These are phyloP conservation scores for Centropyge bicolor DNA, from an alignment of 2,797 vertebrate species.

Conservation along the genomic window DNA sequence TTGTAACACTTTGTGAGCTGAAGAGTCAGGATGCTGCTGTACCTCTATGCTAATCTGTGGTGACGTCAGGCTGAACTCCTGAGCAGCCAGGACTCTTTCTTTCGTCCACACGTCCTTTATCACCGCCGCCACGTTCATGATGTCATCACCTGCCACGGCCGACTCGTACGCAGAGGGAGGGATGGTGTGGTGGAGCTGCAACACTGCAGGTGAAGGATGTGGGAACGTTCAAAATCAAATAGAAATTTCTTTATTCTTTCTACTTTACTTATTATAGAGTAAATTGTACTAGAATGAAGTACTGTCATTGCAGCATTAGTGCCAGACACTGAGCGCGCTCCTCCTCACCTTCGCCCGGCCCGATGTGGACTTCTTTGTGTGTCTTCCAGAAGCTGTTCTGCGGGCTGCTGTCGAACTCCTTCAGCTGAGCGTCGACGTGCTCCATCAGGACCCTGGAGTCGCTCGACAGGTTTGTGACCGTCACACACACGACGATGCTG, in stretches of 20 bases:
- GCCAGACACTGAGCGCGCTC: background rate
- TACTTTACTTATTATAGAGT: no score
- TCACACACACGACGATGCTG: constrained; percentile 81
- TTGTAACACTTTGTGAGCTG: constrained; percentile 1
- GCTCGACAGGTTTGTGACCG: constrained; percentile 79
- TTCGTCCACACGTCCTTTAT: constrained; percentile 67
- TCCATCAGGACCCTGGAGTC: constrained; percentile 79
- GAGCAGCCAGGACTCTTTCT: constrained; percentile 63
- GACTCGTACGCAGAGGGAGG: constrained; percentile 56
- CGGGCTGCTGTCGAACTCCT: constrained; percentile 78
- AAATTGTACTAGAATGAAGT: background rate
- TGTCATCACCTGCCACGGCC: constrained; percentile 50
- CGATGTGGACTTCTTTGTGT: constrained; percentile 68
- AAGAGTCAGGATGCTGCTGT: constrained; percentile 12
- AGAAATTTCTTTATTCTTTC: no score
- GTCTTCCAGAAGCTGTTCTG: constrained; percentile 80
- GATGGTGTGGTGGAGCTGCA: constrained; percentile 64
- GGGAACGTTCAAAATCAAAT: background rate
- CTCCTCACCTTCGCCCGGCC: constrained; percentile 84
- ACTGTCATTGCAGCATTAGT: background rate
- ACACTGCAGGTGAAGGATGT: constrained; percentile 38
- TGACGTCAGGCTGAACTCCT: constrained; percentile 72
- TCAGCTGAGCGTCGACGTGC: constrained; percentile 82
- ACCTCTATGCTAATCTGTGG: constrained; percentile 71
- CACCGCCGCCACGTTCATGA: constrained; percentile 76